Evolutionary conservation across 2,113 vertebrate genomes (phyloP).

Genomic region (Microtus pennsylvanicus): DNA sequence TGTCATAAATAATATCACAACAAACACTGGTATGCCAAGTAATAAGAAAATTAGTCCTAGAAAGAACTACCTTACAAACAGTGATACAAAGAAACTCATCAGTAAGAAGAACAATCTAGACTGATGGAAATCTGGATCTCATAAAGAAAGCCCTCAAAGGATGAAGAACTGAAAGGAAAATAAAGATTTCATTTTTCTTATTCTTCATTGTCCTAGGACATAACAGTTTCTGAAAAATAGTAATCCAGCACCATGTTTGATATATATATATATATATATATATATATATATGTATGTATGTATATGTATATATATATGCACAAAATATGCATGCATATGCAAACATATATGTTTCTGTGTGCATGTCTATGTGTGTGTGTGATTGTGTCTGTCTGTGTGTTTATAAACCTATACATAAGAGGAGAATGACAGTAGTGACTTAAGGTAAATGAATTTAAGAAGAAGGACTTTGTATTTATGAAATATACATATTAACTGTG

Average conservation of each 20-base stretch:
- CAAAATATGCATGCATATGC: background rate
- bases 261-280: background rate
- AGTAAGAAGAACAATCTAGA: background rate
- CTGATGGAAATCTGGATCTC: background rate
- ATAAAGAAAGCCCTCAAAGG: background rate
- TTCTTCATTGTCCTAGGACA: background rate
- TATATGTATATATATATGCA: background rate
- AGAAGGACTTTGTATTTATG: background rate
- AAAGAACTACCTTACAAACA: background rate
- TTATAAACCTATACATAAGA: background rate
- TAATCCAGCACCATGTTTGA: background rate
- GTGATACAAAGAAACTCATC: background rate
- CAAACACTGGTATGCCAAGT: background rate
- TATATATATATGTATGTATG: too few relatives aligned
- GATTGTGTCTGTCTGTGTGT: background rate
- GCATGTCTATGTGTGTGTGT: background rate
- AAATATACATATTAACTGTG: background rate
- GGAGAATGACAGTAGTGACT: background rate
- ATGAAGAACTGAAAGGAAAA: background rate
- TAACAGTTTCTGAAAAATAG: background rate
- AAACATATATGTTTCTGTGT: background rate
- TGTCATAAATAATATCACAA: background rate
- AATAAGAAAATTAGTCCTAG: background rate
- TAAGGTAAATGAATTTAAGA: background rate
- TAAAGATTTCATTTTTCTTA: background rate